Evolutionary conservation across 2,113 vertebrate genomes (phyloP).

Genomic region (Phalacrocorax aristotelis): DNA sequence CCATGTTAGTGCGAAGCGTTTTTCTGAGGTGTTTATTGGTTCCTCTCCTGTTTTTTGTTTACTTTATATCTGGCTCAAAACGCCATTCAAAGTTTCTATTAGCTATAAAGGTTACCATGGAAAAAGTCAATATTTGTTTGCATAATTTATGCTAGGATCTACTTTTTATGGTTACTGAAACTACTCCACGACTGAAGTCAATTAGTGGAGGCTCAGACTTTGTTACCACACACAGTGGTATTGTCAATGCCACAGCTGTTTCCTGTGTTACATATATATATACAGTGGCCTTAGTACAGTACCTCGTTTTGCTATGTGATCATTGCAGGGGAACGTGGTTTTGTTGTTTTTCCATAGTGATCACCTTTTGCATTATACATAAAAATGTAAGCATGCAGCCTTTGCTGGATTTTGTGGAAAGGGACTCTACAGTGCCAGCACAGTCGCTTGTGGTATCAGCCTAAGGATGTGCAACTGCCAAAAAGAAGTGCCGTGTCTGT

Average conservation of each 20-base stretch:
- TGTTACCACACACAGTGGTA: not conserved
- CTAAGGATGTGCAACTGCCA: not conserved
- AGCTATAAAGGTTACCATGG: not conserved
- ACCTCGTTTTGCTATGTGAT: not conserved
- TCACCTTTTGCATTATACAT: not conserved
- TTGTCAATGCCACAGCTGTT: not conserved
- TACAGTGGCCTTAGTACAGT: not conserved
- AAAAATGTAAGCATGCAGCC: too few relatives aligned
- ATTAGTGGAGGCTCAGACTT: not conserved
- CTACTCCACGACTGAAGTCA: not conserved
- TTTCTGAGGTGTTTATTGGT: not conserved
- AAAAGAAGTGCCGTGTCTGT: not conserved
- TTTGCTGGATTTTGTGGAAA: not conserved
- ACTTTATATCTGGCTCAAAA: not conserved
- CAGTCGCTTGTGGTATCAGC: fast-evolving
- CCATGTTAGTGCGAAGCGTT: fast-evolving
- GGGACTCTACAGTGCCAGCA: not conserved
- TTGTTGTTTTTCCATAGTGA: not conserved
- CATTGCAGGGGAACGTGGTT: not conserved
- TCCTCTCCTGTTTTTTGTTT: not conserved
- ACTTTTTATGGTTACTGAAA: not conserved
- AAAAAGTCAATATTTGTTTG: not conserved
- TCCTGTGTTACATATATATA: not conserved
- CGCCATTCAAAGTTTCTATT: not conserved
- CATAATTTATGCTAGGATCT: not conserved